Evolutionary conservation across 2,113 vertebrate genomes (phyloP).

Genomic region (Potamarius usumacintae): DNA sequence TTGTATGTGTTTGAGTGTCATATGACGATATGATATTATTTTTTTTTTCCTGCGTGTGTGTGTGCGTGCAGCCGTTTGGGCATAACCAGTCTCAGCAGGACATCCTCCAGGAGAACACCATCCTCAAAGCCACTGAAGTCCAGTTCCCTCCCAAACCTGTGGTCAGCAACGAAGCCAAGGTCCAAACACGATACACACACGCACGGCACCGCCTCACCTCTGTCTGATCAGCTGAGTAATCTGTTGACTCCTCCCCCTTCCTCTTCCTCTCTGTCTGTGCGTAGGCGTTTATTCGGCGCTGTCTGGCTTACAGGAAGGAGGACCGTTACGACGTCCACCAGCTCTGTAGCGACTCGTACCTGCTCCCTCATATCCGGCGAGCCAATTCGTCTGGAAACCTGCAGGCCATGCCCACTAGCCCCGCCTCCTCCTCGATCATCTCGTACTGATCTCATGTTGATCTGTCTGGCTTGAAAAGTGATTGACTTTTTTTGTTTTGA

Average conservation of each 20-base stretch:
- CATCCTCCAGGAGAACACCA: conserved; percentile 99
- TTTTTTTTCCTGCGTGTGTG: not conserved
- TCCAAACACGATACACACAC: conserved; percentile 54
- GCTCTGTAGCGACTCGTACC: conserved; percentile 93
- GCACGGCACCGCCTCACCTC: not conserved
- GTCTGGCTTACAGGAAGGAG: conserved; percentile 97
- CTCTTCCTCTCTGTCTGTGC: conserved; percentile 22
- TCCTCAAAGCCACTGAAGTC: conserved; percentile 99
- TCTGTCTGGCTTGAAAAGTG: conserved; percentile 54
- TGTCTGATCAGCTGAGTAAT: not conserved
- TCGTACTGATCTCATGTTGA: conserved; percentile 78
- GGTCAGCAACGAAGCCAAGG: conserved; percentile 98
- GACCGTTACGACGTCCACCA: conserved; percentile 97
- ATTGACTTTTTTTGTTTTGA: conserved; percentile 28
- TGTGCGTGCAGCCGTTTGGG: conserved; percentile 87
- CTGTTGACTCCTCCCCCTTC: not conserved
- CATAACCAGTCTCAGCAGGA: conserved; percentile 99
- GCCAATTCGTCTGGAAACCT: conserved; percentile 97
- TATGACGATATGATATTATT: not conserved
- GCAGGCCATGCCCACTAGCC: conserved; percentile 82
- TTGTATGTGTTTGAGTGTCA: not conserved
- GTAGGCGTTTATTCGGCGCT: conserved; percentile 96
- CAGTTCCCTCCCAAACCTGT: conserved; percentile 99
- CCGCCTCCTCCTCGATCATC: conserved; percentile 83
- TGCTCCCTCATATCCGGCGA: conserved; percentile 98